These are phyloP conservation scores for Anarhynchus alexandrinus DNA, from an alignment of 2,113 vertebrate genomes.

Conservation along the genomic window DNA sequence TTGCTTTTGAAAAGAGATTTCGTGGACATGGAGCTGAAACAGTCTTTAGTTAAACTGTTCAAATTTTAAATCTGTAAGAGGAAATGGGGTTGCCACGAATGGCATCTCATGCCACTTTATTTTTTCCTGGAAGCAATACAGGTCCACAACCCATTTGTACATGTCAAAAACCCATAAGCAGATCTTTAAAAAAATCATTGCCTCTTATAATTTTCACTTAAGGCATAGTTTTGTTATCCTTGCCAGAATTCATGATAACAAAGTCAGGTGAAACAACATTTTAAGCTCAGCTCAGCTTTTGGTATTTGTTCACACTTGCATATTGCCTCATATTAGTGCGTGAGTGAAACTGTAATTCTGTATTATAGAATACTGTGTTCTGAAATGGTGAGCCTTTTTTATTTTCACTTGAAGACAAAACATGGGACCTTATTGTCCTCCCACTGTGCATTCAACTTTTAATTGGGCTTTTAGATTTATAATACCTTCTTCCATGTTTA, in stretches of 20 bases:
- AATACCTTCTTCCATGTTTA: not conserved
- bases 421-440: not conserved
- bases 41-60: not conserved
- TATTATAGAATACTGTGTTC: not conserved
- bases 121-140: not conserved
- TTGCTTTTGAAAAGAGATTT: not conserved
- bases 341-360: not conserved
- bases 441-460: not conserved
- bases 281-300: not conserved
- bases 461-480: not conserved
- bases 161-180: not conserved
- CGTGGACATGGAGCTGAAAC: not conserved
- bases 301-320: not conserved
- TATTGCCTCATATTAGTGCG: not conserved
- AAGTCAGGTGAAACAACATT: not conserved
- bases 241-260: not conserved
- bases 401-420: not conserved
- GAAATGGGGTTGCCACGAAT: not conserved
- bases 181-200: not conserved
- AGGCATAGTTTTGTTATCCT: not conserved
- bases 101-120: not conserved
- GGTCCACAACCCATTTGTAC: not conserved
- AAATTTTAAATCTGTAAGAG: not conserved
- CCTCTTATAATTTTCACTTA: not conserved
- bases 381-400: not conserved